phyloP scores from a whole-genome alignment of 92 coral and sea anemone species.

The Desmophyllum pertusum region DNA sequence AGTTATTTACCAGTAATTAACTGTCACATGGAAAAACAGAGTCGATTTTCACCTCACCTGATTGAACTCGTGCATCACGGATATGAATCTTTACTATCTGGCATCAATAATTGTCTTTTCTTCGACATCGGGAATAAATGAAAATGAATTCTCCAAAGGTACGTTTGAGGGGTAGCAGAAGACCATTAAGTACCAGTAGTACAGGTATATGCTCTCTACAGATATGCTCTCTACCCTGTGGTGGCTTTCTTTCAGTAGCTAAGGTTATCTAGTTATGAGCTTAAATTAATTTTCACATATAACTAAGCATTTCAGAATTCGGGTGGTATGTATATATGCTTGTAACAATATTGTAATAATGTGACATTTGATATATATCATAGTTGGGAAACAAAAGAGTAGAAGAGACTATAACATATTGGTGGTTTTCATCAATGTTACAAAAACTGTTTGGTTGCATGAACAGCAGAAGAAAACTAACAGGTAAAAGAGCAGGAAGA shows the following conservation, averaged over 20 bases:
- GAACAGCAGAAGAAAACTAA: no score
- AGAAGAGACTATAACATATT: no score
- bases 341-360: no score
- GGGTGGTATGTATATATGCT: no score
- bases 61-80: not conserved
- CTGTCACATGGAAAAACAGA: not conserved
- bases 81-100: conserved; percentile 1
- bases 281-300: no score
- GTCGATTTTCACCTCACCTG: not conserved
- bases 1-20: conserved; percentile 6
- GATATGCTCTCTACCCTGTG: not conserved
- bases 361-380: no score
- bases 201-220: not conserved
- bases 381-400: no score
- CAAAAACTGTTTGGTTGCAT: no score
- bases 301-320: no score
- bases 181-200: not conserved
- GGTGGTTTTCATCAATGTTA: no score
- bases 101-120: not conserved
- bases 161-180: not conserved
- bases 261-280: no score
- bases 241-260: not conserved
- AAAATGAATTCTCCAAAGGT: conserved; percentile 18
- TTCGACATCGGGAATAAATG: not conserved
- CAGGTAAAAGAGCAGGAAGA: no score